A percentile compares a stretch with the other conserved stretches of the same genome.
Evolutionary conservation across 2,797 vertebrate genomes (phyloP).

Genomic region (Tarsius wallacei): DNA sequence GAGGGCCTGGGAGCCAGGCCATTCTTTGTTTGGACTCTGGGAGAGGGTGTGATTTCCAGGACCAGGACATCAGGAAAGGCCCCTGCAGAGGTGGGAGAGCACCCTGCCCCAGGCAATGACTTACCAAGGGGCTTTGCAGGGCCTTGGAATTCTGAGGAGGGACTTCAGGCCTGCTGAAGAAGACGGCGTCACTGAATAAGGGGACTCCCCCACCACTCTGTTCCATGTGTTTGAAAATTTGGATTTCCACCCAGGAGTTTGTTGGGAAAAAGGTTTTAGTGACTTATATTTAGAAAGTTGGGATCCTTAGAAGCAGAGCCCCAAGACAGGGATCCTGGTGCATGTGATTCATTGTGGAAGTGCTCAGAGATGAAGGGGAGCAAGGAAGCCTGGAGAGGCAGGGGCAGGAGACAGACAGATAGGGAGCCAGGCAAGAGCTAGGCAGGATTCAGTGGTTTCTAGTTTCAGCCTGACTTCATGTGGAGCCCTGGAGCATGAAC

Average conservation of each 20-base stretch:
- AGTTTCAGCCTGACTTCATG: too few species aligned
- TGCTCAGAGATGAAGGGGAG: not conserved
- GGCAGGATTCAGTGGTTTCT: too few species aligned
- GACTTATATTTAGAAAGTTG: not conserved
- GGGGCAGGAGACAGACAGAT: too few species aligned
- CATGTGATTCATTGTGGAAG: not conserved
- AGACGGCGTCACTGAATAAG: not conserved
- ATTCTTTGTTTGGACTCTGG: too few species aligned
- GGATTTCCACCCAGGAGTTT: not conserved
- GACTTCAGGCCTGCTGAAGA: not conserved
- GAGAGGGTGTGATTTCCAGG: not conserved
- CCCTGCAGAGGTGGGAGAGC: not conserved
- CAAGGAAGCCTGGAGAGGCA: not conserved
- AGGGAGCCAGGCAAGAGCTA: too few species aligned
- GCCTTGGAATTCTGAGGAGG: not conserved
- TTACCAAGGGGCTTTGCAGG: not conserved
- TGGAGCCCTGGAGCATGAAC: not conserved
- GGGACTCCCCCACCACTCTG: not conserved
- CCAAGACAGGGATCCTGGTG: not conserved
- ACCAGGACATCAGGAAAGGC: not conserved
- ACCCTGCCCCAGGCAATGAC: fast-evolving
- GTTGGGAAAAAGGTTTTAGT: not conserved
- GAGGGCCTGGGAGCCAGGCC: not conserved
- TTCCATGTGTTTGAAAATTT: not conserved
- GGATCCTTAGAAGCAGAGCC: not conserved